Conservation (phyloP, 1,140 invertebrate species). For the Drosophila albomicans region DNA sequence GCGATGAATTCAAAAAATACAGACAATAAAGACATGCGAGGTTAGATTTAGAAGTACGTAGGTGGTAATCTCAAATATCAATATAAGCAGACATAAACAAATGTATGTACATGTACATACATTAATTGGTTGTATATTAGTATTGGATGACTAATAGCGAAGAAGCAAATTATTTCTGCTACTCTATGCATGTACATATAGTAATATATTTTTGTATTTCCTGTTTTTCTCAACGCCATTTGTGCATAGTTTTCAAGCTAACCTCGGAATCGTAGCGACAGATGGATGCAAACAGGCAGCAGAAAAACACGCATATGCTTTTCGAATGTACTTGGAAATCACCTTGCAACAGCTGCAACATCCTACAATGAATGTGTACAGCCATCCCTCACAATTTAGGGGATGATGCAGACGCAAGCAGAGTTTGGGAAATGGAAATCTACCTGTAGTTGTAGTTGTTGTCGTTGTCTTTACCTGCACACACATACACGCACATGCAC, state of each 20-base stretch:
- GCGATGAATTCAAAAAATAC: conserved; percentile 38
- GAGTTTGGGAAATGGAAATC: conserved; percentile 56
- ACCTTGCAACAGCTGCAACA: conserved; percentile 82
- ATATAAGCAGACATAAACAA: background rate
- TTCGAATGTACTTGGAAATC: conserved; percentile 67
- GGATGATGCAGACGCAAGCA: conserved; percentile 60
- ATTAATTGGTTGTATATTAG: background rate
- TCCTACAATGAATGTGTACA: conserved; percentile 56
- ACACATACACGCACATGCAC: conserved; percentile 1
- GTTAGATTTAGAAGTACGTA: conserved; percentile 18
- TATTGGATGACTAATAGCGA: background rate
- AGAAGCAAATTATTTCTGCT: too few species aligned
- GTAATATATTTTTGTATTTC: background rate
- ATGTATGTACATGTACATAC: background rate
- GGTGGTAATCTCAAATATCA: conserved; percentile 10
- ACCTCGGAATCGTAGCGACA: conserved; percentile 37
- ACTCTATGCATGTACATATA: background rate
- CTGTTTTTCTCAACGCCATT: background rate
- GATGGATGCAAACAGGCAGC: conserved; percentile 37
- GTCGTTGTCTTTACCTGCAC: conserved; percentile 43
- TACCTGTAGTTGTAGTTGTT: conserved; percentile 69
- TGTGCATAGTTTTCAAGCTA: conserved; percentile 3
- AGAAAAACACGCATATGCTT: conserved; percentile 46
- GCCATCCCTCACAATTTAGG: conserved; percentile 68
- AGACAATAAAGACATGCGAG: conserved; percentile 34